Base-by-base conservation (phyloP, 2,888 invertebrate genomes). In the Deroplatys truncata region DNA sequence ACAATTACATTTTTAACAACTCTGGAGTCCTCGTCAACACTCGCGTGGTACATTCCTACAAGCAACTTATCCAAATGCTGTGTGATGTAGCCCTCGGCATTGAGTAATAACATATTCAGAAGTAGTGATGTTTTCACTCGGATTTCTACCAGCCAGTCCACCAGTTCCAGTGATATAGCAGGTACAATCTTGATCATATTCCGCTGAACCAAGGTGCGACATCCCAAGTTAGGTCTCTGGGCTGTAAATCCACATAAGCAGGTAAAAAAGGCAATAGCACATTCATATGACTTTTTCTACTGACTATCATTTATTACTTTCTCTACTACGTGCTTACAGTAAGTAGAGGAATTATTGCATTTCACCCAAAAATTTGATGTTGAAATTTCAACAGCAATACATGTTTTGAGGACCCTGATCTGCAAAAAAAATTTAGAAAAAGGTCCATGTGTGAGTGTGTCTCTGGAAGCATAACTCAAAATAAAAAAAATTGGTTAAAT, bases 141-240 rank as follows among this genome's bases (percentile, higher is more conserved):
- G 0, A 96, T 95, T 90, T 95, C 95, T 4, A 94, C 94, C 92
- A 97, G 96, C 98, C 98, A 98, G 91, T 97, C 96, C 0, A 95
- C 94, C 92, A 98, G 94, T 93, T 98, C 98, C 92, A 93, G 94
- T 85, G 94, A 93, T 91, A 98, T 94, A 83, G 96, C 97, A 31
- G 96, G 95, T 20, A 97, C 94, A 91, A 98, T 95, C 93, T 96
- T 97, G 88, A 96, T 95, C 91, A 97, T 94, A 92, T 98, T 96
- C 90, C 96, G 95, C 92, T 97, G 96, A 0, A 97, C 97, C 87
- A 99, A 93, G 3, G 95, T 94, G 15, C 98, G 95, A 92, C 99
- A 99, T 0, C 98, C 98, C 29, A 98, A 94, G 92, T 97, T 97
- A 0, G 98, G 98, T n/a, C 98, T 95, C 90, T 94, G 94, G 20